Base-by-base conservation (phyloP, 2,797 vertebrate genomes). In the Spheniscus humboldti region DNA sequence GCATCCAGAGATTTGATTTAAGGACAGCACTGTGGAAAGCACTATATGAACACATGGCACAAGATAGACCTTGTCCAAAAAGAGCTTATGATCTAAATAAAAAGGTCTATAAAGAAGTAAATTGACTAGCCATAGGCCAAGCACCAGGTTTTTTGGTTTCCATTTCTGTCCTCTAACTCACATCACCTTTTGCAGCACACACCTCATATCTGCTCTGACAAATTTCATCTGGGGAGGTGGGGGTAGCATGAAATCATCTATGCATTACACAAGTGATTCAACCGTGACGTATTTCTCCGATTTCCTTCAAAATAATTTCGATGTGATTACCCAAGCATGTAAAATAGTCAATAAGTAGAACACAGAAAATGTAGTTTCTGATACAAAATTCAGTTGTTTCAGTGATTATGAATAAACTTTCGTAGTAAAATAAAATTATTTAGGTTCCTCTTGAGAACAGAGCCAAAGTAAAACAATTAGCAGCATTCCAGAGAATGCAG, bases 381-480 rank as follows among this genome's bases (percentile, higher is more conserved):
- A 59, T 55, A 78, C 18, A 81, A 91, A 74, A 86, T 88, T 76
- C 56, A 56, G 33, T 94, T 86, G 24, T 94, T 92, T 35, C 13
- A 5, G n/a, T 47, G 56, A 86, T 86, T 67, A 55, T n/a, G 35
- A 73, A 85, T 53, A 93, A 89, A 80, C 15, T 86, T 94, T 41
- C 41, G 37, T 87, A 79, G 56, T 31, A 11, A 89, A 94, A 87
- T 82, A 52, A 90, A 94, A 82, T 93, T 91, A 94, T 94, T 90
- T 92, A 81, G 47, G 47, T 88, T 93, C 86, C 86, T 92, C 74
- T 81, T 76, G 86, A 94, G 87, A 92, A 39, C 23, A 33, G 56
- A 88, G 27, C 15, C 31, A 73, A 88, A 84, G 35, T 79, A 89
- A 95, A 97, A 95, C 81, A 95, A 84, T 95, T 96, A 94, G 60